Conservation (phyloP, 2,888 invertebrate species). For the Amphipoea lucens region DNA sequence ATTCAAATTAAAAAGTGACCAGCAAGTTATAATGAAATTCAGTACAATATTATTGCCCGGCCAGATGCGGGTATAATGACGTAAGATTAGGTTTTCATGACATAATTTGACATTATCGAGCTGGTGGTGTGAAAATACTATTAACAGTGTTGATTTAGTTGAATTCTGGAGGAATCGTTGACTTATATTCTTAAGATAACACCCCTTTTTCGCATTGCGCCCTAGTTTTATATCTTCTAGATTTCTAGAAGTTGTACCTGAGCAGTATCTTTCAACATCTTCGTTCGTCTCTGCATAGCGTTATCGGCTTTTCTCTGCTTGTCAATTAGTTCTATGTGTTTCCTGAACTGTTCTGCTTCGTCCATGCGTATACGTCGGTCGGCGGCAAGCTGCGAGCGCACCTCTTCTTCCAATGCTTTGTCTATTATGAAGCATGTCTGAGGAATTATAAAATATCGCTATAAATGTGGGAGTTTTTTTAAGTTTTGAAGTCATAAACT, state of each 20-base stretch:
- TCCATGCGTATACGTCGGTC: slow-evolving; percentile 75
- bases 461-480: background rate
- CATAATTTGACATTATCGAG: background rate
- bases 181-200: background rate
- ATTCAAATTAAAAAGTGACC: background rate
- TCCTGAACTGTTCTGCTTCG: slow-evolving; percentile 74
- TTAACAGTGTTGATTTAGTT: background rate
- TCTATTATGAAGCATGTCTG: slow-evolving; percentile 77
- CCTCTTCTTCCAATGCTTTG: slow-evolving; percentile 78
- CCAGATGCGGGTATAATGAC: background rate
- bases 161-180: background rate
- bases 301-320: slow-evolving; percentile 73
- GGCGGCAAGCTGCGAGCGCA: slow-evolving; percentile 77
- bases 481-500: background rate
- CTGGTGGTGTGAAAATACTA: background rate
- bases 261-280: slow-evolving; percentile 77
- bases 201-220: background rate
- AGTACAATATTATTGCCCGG: background rate
- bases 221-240: background rate
- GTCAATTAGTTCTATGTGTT: slow-evolving; percentile 72
- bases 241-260: slow-evolving; percentile 67
- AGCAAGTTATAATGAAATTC: background rate
- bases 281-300: slow-evolving; percentile 73
- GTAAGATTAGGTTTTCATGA: background rate
- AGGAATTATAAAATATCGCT: background rate